These are phyloP conservation scores for Apis mellifera DNA, from an alignment of 1,140 invertebrate species.

Conservation along the genomic window Amel_HAv3.1 CM009941.2:102001-102500, in stretches of 20 bases:
- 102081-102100: no score
- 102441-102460: no score
- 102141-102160: background rate
- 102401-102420: no score
- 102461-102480: constrained; percentile 28
- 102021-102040: no score
- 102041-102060: background rate
- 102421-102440: no score
- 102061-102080: background rate
- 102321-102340: background rate
- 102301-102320: constrained; percentile 32
- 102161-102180: background rate
- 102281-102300: constrained; percentile 68
- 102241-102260: constrained; percentile 38
- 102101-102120: background rate
- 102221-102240: constrained; percentile 56
- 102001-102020: no score
- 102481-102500: constrained; percentile 67
- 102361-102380: no score
- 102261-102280: constrained; percentile 59
- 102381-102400: no score
- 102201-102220: constrained; percentile 50
- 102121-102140: background rate
- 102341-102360: no score
- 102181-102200: background rate